These are phyloP conservation scores for Corythucha ciliata DNA, from an alignment of 2,888 invertebrate species.

Conservation along the genomic window DNA sequence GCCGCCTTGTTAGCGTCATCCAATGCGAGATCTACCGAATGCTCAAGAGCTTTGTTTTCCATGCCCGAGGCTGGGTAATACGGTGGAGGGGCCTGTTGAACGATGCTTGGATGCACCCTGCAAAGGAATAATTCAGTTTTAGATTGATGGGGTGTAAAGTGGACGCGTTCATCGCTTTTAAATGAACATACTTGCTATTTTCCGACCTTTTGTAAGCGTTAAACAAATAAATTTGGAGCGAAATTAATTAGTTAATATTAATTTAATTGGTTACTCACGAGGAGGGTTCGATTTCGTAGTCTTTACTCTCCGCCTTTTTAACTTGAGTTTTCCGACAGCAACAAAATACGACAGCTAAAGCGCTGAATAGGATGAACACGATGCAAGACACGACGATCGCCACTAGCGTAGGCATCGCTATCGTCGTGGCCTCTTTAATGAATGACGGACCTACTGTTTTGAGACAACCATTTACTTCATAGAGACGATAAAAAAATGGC, in stretches of 20 bases:
- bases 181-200: too few species aligned
- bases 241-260: slow-evolving; percentile 5
- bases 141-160: not conserved
- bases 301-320: slow-evolving; percentile 73
- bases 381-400: slow-evolving; percentile 70
- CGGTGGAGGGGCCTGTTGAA: slow-evolving; percentile 76
- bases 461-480: slow-evolving; percentile 24
- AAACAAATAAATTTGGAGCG: not conserved
- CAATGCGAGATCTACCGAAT: slow-evolving; percentile 75
- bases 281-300: slow-evolving; percentile 78
- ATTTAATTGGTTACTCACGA: slow-evolving; percentile 40
- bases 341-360: slow-evolving; percentile 70
- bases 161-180: not conserved
- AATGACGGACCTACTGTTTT: slow-evolving; percentile 67
- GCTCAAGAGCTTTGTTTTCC: slow-evolving; percentile 86
- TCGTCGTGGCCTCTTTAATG: slow-evolving; percentile 65
- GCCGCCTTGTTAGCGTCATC: slow-evolving; percentile 74
- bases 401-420: slow-evolving; percentile 68
- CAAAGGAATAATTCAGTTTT: slow-evolving; percentile 26
- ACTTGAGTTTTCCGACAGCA: slow-evolving; percentile 71
- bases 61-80: slow-evolving; percentile 79
- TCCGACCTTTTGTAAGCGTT: too few species aligned
- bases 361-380: slow-evolving; percentile 67
- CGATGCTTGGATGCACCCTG: slow-evolving; percentile 67
- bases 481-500: too few species aligned